phyloP scores from a whole-genome alignment of 2,888 invertebrate species.

The Periphyllus acericola region DNA sequence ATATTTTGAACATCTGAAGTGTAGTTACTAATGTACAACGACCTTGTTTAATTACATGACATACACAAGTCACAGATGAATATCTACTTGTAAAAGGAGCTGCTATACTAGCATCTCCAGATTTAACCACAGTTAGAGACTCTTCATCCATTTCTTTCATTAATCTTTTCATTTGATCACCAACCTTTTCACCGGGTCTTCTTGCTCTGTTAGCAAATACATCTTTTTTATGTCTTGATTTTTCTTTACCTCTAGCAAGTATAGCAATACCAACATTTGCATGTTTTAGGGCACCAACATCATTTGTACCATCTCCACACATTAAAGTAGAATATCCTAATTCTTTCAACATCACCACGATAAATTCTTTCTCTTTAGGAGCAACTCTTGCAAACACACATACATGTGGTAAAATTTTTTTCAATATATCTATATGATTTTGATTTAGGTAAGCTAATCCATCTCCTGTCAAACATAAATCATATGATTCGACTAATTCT shows the following conservation, averaged over 20 bases:
- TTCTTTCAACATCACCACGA: conserved; percentile 87
- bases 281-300: conserved; percentile 98
- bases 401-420: conserved; percentile 82
- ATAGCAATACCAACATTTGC: conserved; percentile 80
- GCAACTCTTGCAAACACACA: conserved; percentile 96
- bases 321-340: conserved; percentile 92
- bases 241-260: conserved; percentile 44
- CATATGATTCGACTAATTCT: conserved; percentile 79
- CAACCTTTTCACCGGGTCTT: conserved; percentile 57
- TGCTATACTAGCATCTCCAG: conserved; percentile 99
- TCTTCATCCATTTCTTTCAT: conserved; percentile 88
- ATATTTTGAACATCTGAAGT: conserved; percentile 99
- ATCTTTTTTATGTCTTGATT: conserved; percentile 8
- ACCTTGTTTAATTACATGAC: conserved; percentile 99
- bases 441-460: conserved; percentile 79
- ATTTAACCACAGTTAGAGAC: conserved; percentile 86
- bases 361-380: conserved; percentile 98
- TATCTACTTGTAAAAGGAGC: conserved; percentile 98
- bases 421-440: conserved; percentile 73
- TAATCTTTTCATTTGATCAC: conserved; percentile 73
- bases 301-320: conserved; percentile 99
- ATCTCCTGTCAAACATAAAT: conserved; percentile 96
- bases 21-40: conserved; percentile 99
- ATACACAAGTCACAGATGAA: conserved; percentile 95
- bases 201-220: conserved; percentile 23